phyloP scores from a whole-genome alignment of 2,797 vertebrate genomes.

The Caiman crocodilus region DNA sequence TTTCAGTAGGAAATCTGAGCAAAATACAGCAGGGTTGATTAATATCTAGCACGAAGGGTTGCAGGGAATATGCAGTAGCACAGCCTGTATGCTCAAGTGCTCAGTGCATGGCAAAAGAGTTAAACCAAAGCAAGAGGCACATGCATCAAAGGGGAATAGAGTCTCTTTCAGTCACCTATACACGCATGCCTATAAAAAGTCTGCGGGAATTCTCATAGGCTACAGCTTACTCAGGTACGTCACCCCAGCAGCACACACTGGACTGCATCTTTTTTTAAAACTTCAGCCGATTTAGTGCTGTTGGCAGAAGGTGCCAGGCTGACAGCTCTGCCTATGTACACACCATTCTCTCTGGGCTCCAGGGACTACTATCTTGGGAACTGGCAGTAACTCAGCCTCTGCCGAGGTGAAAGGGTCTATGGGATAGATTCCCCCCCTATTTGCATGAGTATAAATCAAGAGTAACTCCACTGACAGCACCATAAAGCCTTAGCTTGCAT shows the following conservation, averaged over 20 bases:
- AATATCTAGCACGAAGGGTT: background rate
- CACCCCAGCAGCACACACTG: background rate
- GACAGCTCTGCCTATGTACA: background rate
- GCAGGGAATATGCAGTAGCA: background rate
- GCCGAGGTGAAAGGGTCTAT: background rate
- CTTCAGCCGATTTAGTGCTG: background rate
- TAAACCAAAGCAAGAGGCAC: slow-evolving; percentile 32
- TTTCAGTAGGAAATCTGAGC: background rate
- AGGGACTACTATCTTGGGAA: background rate
- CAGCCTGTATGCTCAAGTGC: slow-evolving; percentile 14
- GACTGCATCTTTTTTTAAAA: background rate
- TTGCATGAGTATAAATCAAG: background rate
- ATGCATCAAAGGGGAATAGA: background rate
- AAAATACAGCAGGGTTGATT: background rate
- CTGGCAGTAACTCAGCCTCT: background rate
- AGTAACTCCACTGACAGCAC: background rate
- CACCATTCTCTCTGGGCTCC: background rate
- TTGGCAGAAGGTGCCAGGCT: background rate
- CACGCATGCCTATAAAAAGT: background rate
- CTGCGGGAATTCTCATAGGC: background rate
- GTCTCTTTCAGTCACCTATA: background rate
- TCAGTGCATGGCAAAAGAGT: background rate
- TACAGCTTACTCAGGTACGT: background rate
- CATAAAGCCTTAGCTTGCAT: background rate
- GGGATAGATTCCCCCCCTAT: background rate